Conservation (phyloP, 2,888 invertebrate species). For the Capitulum mitella region DNA sequence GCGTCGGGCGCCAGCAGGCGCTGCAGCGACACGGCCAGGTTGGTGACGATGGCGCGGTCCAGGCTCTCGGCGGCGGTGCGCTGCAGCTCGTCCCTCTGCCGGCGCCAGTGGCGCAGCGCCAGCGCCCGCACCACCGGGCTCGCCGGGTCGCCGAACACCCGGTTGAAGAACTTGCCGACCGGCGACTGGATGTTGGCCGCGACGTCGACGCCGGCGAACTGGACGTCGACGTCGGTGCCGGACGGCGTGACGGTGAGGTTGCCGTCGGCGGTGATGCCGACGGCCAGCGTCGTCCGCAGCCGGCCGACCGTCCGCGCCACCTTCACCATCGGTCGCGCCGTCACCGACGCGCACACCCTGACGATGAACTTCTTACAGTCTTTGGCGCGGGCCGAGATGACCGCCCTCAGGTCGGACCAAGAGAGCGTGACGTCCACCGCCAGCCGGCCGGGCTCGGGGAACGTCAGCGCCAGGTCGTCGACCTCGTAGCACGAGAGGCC, state of each 20-base stretch:
- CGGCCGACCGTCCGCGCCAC: background rate
- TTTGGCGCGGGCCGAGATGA: background rate
- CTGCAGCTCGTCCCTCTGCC: background rate
- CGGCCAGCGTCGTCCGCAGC: background rate
- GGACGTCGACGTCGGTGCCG: background rate
- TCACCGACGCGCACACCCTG: background rate
- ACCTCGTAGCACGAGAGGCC: slow-evolving; percentile 52
- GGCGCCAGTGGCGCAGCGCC: background rate
- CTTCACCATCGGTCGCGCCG: background rate
- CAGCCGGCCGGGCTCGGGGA: slow-evolving; percentile 59
- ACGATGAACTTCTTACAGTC: background rate
- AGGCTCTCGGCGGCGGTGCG: background rate
- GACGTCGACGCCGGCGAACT: background rate
- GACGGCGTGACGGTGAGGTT: background rate
- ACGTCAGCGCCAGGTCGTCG: slow-evolving; percentile 53
- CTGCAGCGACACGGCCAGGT: background rate
- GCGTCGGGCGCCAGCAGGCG: background rate
- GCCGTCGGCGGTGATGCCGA: background rate
- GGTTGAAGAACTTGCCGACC: background rate
- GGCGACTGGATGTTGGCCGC: background rate
- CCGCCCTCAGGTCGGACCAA: background rate
- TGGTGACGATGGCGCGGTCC: background rate
- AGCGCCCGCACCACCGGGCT: background rate
- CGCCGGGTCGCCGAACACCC: background rate
- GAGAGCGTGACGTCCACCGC: slow-evolving; percentile 42